Evolutionary conservation across 2,113 vertebrate genomes (phyloP), one percentile per base, ranked within the genome.

Genomic region (Phocoena phocoena): DNA sequence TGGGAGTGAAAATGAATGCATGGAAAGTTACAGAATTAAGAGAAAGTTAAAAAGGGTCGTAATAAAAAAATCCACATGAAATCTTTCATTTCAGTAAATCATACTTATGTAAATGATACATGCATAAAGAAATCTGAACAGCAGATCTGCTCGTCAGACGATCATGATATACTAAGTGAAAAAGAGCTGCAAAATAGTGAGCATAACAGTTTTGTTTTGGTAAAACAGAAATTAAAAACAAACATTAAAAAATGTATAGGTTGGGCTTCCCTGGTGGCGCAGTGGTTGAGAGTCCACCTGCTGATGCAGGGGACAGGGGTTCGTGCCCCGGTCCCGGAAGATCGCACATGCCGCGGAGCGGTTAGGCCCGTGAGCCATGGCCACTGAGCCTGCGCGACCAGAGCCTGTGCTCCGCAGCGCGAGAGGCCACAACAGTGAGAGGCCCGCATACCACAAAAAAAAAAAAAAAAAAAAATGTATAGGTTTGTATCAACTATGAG

Each of bases 381-480:
- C 44, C 9, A 10, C 44, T 47, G 44, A 47, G 9, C 44, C 44
- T 0, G 44, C 9, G 2, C 0, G 6, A 8, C 44, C 9, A 9
- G 44, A 47, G 44, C 44, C 44, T 47, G 44, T 47, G 44, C 44
- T 44, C 44, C 44, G 44, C 10, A 11, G 2, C 44, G 44, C 10
- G 10, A 11, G 44, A 47, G 44, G 44, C 44, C 44, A 47, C 44
- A 47, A 12, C 47, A 12, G 47, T 12, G 47, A 47, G 10, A 47
- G 47, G 47, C 10, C 47, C 10, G 10, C 47, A 11, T 47, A 47
- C 47, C 0, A 11, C 47, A 47, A 47, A 12, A 47, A 12, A 47
- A 47, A 12, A 47, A 47, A n/a, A n/a, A 47, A 47, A 44, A 36
- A 18, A 47, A 70, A 68, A 67, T 14, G 62, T 63, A 28, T 38